A percentile compares a stretch with the other conserved stretches of the same genome.
phyloP scores from a whole-genome alignment of 2,888 invertebrate species.

The Apotomis capreana region DNA sequence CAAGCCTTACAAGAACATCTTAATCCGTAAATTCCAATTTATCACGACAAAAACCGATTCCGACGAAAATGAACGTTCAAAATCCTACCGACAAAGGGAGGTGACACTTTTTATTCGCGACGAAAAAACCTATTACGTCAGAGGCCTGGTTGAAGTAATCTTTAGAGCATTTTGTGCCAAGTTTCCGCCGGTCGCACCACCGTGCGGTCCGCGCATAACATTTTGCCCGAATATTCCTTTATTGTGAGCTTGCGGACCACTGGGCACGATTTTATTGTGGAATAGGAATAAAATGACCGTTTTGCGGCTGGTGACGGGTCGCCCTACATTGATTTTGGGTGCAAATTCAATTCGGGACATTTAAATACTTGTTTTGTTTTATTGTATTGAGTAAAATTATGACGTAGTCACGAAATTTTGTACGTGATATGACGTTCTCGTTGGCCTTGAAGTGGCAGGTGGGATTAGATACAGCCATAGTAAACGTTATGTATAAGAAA shows the following conservation, averaged over 20 bases:
- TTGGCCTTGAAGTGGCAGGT: no score
- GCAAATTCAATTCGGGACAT: background rate
- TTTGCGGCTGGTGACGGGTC: background rate
- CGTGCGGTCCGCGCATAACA: background rate
- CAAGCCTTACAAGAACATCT: conserved; percentile 12
- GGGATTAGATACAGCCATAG: no score
- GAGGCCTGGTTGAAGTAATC: conserved; percentile 7
- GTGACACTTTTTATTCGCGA: conserved; percentile 28
- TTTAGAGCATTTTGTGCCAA: conserved; percentile 9
- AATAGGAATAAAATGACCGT: conserved; percentile 23
- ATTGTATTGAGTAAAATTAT: no score
- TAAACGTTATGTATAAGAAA: no score
- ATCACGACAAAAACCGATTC: conserved; percentile 40
- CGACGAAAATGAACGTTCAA: conserved; percentile 33
- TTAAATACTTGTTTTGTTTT: background rate
- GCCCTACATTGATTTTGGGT: conserved; percentile 12
- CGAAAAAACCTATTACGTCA: conserved; percentile 31
- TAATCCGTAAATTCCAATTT: conserved; percentile 40
- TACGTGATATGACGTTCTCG: no score
- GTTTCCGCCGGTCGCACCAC: background rate
- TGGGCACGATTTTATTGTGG: conserved; percentile 23
- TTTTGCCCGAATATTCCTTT: conserved; percentile 17
- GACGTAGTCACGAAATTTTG: no score
- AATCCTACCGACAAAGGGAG: conserved; percentile 26
- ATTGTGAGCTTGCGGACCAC: conserved; percentile 11